Percentiles rank a stretch among this genome's conserved stretches.
Evolutionary conservation across 1,140 invertebrate species (phyloP).

Genomic region (Stratiolaelaps scimitus): DNA sequence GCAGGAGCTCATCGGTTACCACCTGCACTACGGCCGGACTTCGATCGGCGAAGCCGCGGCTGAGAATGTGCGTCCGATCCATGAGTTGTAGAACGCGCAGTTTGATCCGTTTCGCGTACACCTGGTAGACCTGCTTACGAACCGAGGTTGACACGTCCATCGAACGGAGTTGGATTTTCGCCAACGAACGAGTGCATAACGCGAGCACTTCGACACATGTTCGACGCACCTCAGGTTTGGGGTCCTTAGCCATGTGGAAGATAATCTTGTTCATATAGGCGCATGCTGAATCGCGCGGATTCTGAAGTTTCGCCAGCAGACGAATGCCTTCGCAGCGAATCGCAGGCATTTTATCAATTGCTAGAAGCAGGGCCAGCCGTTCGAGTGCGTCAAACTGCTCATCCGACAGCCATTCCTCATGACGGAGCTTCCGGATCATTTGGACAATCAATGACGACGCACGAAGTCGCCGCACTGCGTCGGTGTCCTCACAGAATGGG

Average conservation of each 20-base stretch:
- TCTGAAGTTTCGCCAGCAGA: constrained; percentile 7
- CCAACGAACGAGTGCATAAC: neutral
- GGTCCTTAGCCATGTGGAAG: constrained; percentile 24
- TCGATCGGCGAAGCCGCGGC: neutral
- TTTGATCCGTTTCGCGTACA: constrained; percentile 16
- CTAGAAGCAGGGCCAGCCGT: neutral
- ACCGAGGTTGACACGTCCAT: constrained; percentile 12
- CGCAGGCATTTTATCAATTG: constrained; percentile 1
- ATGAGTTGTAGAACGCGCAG: constrained; percentile 10
- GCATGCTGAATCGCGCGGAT: constrained; percentile 14
- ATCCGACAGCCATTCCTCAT: constrained; percentile 10
- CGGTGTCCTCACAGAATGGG: constrained; percentile 1
- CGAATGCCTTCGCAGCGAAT: constrained; percentile 20
- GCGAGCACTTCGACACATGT: constrained; percentile 21
- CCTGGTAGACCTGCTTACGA: constrained; percentile 13
- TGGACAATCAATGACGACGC: constrained; percentile 7
- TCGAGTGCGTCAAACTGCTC: constrained; percentile 1
- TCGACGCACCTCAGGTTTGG: constrained; percentile 16
- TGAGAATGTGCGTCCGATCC: constrained; percentile 8
- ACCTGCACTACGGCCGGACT: constrained; percentile 5
- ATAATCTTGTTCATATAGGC: constrained; percentile 15
- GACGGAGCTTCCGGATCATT: constrained; percentile 3
- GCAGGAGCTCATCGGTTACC: constrained; percentile 6
- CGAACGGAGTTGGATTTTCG: constrained; percentile 11
- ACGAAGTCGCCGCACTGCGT: neutral